Base-by-base conservation (phyloP, 2,888 invertebrate species). In the Cephus rjabovi region DNA sequence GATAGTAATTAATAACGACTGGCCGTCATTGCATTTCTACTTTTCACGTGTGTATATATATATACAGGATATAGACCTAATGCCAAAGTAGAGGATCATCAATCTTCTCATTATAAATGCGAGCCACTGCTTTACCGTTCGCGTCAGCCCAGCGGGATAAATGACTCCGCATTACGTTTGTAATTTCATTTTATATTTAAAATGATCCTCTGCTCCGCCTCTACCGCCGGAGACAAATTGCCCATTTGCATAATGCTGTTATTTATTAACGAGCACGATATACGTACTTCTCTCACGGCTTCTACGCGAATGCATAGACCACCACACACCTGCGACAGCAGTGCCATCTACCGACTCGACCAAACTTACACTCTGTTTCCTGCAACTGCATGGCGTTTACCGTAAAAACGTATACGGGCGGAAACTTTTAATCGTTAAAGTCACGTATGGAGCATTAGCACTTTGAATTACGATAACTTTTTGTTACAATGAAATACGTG, bases 101-200 rank as follows among this genome's bases (percentile, higher is more conserved):
- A 85, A 86, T 88, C 87, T 86, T 84, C 84, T 86, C 86, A 87
- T 87, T 89, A 88, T 87, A 85, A 89, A 89, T 89, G 86, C 83
- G 81, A 83, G 85, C 85, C 85, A 84, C 83, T 81, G 79, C 86
- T 83, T 84, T 85, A 84, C 83, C 83, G 82, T 76, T 76, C 81
- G 82, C 82, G 84, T 83, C 84, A 84, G 81, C 81, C 83, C 84
- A 83, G 84, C 83, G 83, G 82, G 84, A 88, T 87, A 87, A 88
- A 88, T 88, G 87, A 86, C 86, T 85, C 81, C 76, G 84, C 85
- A 87, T 88, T 87, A 87, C 87, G 86, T 86, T 86, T 85, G 87
- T 88, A 88, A 89, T 89, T 89, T 87, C 87, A 86, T 87, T 89
- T 89, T 87, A 89, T 88, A 89, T 89, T 89, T 88, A 85, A 89